Conservation (phyloP, 2,888 invertebrate species). For the Torymus auratus region DNA sequence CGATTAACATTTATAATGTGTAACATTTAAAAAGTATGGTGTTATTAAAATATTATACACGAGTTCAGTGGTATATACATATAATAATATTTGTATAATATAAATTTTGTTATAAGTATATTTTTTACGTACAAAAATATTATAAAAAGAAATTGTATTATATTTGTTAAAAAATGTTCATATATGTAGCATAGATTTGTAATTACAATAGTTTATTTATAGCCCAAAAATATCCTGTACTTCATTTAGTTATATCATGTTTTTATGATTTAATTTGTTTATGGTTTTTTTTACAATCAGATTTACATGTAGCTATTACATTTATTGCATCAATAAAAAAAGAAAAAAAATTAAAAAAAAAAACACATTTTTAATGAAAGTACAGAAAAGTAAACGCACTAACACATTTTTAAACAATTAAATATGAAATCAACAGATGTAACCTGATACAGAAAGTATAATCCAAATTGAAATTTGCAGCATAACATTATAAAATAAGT, state of each 20-base stretch:
- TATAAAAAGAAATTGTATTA: slow-evolving; percentile 36
- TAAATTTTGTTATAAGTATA: slow-evolving; percentile 47
- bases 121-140: slow-evolving; percentile 48
- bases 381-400: too few species aligned
- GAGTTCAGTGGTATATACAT: slow-evolving; percentile 18
- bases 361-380: too few species aligned
- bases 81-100: slow-evolving; percentile 42
- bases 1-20: slow-evolving; percentile 23
- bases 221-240: slow-evolving; percentile 17
- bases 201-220: slow-evolving; percentile 35
- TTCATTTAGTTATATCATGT: slow-evolving; percentile 9
- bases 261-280: too few species aligned
- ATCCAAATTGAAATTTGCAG: too few species aligned
- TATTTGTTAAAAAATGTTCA: slow-evolving; percentile 48
- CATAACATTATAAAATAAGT: too few species aligned
- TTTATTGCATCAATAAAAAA: too few species aligned
- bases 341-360: too few species aligned
- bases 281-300: too few species aligned
- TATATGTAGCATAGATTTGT: slow-evolving; percentile 45
- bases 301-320: too few species aligned
- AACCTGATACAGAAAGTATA: too few species aligned
- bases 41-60: slow-evolving; percentile 15
- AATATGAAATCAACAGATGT: too few species aligned
- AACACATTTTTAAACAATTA: too few species aligned
- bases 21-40: slow-evolving; percentile 40